Evolutionary conservation across 2,888 invertebrate species (phyloP), one percentile per base, ranked within the genome.

Genomic region (Drosophila meridiana): DNA sequence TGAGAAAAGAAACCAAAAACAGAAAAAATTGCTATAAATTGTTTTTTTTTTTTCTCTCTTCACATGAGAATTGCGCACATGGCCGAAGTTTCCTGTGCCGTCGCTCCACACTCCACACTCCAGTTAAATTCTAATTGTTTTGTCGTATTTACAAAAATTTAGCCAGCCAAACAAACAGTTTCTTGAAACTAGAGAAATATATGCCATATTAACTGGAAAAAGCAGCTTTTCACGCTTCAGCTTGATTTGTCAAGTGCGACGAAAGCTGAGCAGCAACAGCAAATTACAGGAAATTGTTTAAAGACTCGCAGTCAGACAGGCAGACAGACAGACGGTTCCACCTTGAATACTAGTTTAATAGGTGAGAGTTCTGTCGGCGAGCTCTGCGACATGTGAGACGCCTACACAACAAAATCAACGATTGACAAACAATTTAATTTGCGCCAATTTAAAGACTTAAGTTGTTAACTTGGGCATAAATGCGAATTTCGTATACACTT

Each of bases 221-320:
- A 48, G 26, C 47, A 36, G 30, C 30, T 60, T 52, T 78, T 75
- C 38, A 82, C 73, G 70, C 76, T 81, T 73, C 42, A 67, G 67
- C 59, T 82, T 79, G 80, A 71, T 78, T 82, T 76, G 70, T 62
- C 82, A 77, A 47, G 73, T 80, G 80, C 64, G 73, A 70, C 80
- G 80, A 80, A 67, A 71, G 52, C 62, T 47, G 52, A 77, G 79
- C 82, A 77, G 79, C 82, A 72, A 63, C 52, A 73, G 83, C 62
- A 89, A 85, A 89, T 84, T 80, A 76, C 73, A 73, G 77, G 80
- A 74, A 77, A 83, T 64, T 57, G 80, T 74, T 74, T 59, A 45
- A 40, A 30, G 57, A 69, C 63, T 59, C 63, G 52, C 47, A 34
- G 45, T n/a, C 32, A 34, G n/a, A 28, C 32, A 42, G 14, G 4